Evolutionary conservation across 2,888 invertebrate genomes (phyloP).

Genomic region (Actias luna): DNA sequence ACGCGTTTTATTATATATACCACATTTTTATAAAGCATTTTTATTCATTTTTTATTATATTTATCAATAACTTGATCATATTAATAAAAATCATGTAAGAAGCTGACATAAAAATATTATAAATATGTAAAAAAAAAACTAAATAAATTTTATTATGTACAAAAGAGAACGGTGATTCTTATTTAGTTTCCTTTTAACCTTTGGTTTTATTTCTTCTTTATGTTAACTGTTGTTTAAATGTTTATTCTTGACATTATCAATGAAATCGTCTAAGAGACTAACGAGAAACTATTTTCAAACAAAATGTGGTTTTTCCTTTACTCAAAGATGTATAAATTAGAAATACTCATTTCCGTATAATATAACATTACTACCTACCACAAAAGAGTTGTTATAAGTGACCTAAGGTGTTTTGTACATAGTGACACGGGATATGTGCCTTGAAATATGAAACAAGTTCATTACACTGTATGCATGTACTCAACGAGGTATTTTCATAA

Average conservation of each 20-base stretch:
- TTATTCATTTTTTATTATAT: no score
- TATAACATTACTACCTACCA: background rate
- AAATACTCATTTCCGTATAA: background rate
- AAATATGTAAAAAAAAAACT: no score
- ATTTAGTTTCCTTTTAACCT: no score
- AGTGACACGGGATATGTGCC: background rate
- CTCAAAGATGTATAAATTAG: background rate
- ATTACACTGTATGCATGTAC: background rate
- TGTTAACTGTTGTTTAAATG: background rate
- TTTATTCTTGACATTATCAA: background rate
- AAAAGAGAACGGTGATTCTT: no score
- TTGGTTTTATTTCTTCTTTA: background rate
- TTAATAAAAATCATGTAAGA: no score
- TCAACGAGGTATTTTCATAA: conserved; percentile 16
- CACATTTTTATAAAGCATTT: no score
- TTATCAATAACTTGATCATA: no score
- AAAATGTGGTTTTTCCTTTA: background rate
- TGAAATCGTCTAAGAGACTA: background rate
- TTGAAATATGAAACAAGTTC: conserved; percentile 2
- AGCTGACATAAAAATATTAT: no score
- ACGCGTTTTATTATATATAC: no score
- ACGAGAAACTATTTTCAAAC: background rate
- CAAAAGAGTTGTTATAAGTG: background rate
- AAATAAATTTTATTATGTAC: no score
- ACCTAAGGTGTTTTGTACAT: background rate